Base-by-base conservation (phyloP, 1,140 invertebrate genomes). In the Drosophila quadrilineata region DNA sequence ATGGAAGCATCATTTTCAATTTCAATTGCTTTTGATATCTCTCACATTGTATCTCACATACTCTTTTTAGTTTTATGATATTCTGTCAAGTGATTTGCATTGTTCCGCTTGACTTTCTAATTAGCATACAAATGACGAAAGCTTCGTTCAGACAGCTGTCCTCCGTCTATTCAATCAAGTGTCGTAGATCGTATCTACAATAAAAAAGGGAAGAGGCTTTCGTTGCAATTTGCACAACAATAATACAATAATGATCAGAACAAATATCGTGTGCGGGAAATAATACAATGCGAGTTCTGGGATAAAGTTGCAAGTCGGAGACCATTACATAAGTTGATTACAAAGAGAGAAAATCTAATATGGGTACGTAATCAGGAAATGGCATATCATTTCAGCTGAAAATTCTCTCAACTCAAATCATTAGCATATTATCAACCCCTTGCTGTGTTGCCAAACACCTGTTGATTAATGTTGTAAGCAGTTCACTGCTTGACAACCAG, bases 1-100 rank as follows among this genome's bases (percentile, higher is more conserved):
- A n/a, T n/a, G n/a, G n/a, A n/a, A n/a, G n/a, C 29, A 40, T 24
- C 16, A 40, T 38, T 62, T 62, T 57, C 17, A 22, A 17, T 64
- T 64, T 48, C 70, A 59, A 79, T 75, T 75, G 75, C n/a, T 79
- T 77, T 58, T 19, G 43, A 16, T 31, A 49, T 26, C 29, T 36
- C 29, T 43, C 71, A 75, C 75, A 71, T 52, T 41, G 66, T 45
- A 64, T 56, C 68, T 67, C 14, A 28, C 14, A 9, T 52, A 59
- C 16, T 24, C 3, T 45, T 45, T 16, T 45, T 10, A 16, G 3
- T 1, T 19, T 6, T 14, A 19, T 35, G 53, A 58, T 48, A 48
- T 43, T 21, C 24, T n/a, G 33, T 38, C 57, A 38, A 58, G 46
- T 28, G 14, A 9, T 29, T 43, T 31, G 36, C 35, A 71, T 63